These are phyloP conservation scores for Microctonus hyperodae DNA, from an alignment of 2,888 invertebrate genomes.

Conservation along the genomic window DNA sequence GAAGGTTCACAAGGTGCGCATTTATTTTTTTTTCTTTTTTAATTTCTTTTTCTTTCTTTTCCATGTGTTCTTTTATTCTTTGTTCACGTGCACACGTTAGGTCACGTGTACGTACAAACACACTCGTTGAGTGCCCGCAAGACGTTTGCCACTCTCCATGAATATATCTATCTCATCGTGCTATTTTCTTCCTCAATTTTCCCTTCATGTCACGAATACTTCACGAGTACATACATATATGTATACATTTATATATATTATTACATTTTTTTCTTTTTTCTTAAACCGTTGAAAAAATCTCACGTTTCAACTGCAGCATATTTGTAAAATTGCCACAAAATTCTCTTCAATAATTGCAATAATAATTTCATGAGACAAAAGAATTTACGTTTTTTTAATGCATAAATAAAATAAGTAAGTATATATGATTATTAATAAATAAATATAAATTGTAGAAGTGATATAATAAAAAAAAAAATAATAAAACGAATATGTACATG, in stretches of 20 bases:
- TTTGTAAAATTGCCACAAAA: too few species aligned
- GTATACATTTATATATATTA: too few species aligned
- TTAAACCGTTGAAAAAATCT: neutral
- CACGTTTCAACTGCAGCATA: neutral
- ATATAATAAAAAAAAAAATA: too few species aligned
- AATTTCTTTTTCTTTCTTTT: neutral
- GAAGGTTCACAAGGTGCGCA: constrained; percentile 11
- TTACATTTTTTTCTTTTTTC: too few species aligned
- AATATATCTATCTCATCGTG: neutral
- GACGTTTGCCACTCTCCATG: constrained; percentile 19
- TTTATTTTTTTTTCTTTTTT: neutral
- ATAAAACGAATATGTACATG: neutral
- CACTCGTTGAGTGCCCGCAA: constrained; percentile 23
- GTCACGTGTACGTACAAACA: constrained; percentile 28
- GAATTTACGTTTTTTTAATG: too few species aligned
- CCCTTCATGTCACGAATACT: neutral
- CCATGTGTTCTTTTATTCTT: neutral
- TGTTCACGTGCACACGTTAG: constrained; percentile 17
- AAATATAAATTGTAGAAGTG: too few species aligned
- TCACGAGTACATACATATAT: neutral
- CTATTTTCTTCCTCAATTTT: constrained; percentile 19
- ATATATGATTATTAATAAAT: too few species aligned
- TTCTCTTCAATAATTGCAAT: too few species aligned
- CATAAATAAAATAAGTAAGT: too few species aligned
- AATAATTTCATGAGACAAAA: too few species aligned